Evolutionary conservation across 2,797 vertebrate genomes (phyloP).

Genomic region (Tokudaia tokunoshimensis): DNA sequence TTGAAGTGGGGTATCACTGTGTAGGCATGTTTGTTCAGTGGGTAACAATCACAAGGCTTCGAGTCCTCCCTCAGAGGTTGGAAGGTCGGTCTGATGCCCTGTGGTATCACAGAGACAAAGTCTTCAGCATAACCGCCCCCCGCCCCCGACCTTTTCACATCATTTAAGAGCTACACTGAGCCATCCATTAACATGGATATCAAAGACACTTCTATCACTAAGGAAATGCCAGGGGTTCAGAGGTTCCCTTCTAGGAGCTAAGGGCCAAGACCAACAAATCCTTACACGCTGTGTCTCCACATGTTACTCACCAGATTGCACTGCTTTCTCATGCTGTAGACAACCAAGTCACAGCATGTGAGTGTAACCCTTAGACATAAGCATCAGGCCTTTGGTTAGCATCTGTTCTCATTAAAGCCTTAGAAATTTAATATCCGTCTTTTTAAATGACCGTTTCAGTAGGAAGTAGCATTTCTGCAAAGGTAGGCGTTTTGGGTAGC

Average conservation of each 20-base stretch:
- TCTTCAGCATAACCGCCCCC: constrained; percentile 16
- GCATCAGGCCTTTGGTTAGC: neutral
- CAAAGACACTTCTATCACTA: neutral
- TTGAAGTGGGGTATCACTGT: neutral
- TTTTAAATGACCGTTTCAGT: constrained; percentile 2
- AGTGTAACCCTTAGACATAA: neutral
- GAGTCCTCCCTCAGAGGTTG: neutral
- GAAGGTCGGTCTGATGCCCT: neutral
- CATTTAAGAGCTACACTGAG: neutral
- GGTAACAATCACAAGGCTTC: neutral
- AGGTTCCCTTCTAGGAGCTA: neutral
- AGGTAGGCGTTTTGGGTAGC: neutral
- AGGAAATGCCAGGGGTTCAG: neutral
- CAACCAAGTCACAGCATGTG: neutral
- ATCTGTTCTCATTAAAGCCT: neutral
- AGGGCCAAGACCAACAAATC: neutral
- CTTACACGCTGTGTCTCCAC: neutral
- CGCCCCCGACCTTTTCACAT: neutral
- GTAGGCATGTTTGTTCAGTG: neutral
- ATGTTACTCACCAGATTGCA: neutral
- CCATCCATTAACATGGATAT: neutral
- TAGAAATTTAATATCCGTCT: neutral
- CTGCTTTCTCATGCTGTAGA: constrained; percentile 1
- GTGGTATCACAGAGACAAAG: neutral
- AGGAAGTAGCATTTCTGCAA: constrained; percentile 31